These are phyloP conservation scores for Malurus melanocephalus DNA, from an alignment of 2,113 vertebrate genomes.

Conservation along the genomic window DNA sequence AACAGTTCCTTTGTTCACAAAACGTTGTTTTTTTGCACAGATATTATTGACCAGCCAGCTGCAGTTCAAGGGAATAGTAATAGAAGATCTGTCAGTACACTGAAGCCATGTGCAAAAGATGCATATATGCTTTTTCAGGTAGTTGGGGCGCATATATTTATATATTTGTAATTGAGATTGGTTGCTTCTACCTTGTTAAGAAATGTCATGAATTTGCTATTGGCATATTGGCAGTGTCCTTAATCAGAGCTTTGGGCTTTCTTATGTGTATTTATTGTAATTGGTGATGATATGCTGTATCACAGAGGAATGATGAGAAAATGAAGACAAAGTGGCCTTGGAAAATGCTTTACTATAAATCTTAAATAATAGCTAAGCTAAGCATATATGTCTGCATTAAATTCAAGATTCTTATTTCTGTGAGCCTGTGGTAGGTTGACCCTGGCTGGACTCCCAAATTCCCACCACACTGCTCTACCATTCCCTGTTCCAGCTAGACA, in stretches of 20 bases:
- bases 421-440: background rate
- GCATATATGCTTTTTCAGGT: constrained; percentile 99
- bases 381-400: background rate
- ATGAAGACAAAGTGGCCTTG: background rate
- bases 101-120: constrained; percentile 96
- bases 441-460: background rate
- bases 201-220: background rate
- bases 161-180: background rate
- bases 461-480: background rate
- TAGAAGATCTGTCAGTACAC: constrained; percentile 89
- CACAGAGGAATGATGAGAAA: background rate
- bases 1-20: background rate
- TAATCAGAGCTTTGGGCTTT: background rate
- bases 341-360: background rate
- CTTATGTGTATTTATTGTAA: background rate
- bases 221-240: background rate
- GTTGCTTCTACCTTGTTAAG: background rate
- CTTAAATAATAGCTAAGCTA: background rate
- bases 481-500: background rate
- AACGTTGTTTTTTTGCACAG: constrained; percentile 61
- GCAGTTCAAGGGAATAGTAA: constrained; percentile 91
- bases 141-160: background rate
- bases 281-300: background rate
- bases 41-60: constrained; percentile 79
- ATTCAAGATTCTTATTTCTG: background rate